Evolutionary conservation across 2,888 invertebrate genomes (phyloP), one percentile per base, ranked within the genome.

Genomic region (Netelia inedita): DNA sequence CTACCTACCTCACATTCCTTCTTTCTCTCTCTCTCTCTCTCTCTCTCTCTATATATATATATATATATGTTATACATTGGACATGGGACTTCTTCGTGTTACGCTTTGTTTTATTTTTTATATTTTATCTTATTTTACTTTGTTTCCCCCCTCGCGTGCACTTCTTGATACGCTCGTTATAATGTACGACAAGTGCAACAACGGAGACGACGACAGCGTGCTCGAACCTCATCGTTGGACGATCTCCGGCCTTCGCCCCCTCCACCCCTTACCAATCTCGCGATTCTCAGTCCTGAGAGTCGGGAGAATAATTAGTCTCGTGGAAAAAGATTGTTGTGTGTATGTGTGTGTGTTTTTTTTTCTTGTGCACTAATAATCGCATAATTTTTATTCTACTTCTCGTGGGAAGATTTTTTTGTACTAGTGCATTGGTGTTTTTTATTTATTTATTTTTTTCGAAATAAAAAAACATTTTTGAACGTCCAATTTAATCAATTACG

Each of bases 141-240:
- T 83, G 28, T 5, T 82, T 85, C 81, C 76, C 79, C 28, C 85
- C 86, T 83, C 82, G 82, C 87, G 83, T 86, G 83, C 71, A 59
- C 85, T 63, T 21, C 76, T 59, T 53, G 75, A 76, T 68, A 66
- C 63, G 69, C 82, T 82, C 82, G 85, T 73, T 82, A 78, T 61
- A 76, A 76, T 87, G 63, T 86, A 88, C 88, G 86, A 88, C 89
- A 88, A 88, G 88, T 88, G 88, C 87, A 82, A 61, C 61, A 28
- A 61, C 11, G 11, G 14, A 14, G 8, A 28, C 28, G 28, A 28
- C 28, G 14, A 46, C 28, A 61, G 6, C 61, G 35, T 28, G 8
- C 61, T 28, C 61, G 61, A 61, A 28, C 28, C 28, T 61, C 35
- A 61, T 61, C 14, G 14, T 61, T 61, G 46, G 2, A 46, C 14